Evolutionary conservation across 2,113 vertebrate species (phyloP), one percentile per base, ranked within the genome.

Genomic region (Vidua macroura): DNA sequence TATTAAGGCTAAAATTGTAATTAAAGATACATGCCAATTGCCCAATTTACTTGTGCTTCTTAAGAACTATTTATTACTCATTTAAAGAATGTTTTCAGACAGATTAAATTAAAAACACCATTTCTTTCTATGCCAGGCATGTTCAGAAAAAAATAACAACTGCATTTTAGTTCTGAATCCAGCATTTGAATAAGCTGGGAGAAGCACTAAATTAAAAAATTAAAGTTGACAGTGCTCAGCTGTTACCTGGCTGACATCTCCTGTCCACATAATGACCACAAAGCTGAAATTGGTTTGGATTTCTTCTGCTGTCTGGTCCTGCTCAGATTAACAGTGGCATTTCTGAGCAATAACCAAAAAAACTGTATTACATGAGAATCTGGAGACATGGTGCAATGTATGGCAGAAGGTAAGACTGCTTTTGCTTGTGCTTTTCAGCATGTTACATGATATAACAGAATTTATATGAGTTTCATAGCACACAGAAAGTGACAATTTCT

Each of bases 71-170:
- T 82, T 92, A 76, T 89, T 93, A 75, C 30, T 59, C 74, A 14
- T 75, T 92, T 83, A 60, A 95, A 55, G 27, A 87, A 89, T 80
- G 31, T 80, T 92, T 94, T 75, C 90, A 91, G 33, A 70, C 37
- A 80, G 62, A 44, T 77, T 68, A 68, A 82, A 59, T 25, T 68
- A 46, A 91, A 88, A 73, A 8, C 20, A 83, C 8, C 4, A 41
- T 72, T 93, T 87, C 18, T 77, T 22, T 88, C 33, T 74, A 15
- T 46, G 41, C 37, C 33, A 76, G 53, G 12, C 48, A 53, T 18
- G 13, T 51, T 81, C 17, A 67, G 49, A 55, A 86, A 74, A 74
- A 63, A 83, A 35, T 23, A 62, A 51, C 16, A 67, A 33, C 5
- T 72, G n/a, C 30, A n/a, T 48, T 75, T 91, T 66, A n/a, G 9